Percentiles rank a stretch among this genome's conserved stretches.
phyloP scores from a whole-genome alignment of 2,888 invertebrate genomes.

The Zaprionus lineosus region DNA sequence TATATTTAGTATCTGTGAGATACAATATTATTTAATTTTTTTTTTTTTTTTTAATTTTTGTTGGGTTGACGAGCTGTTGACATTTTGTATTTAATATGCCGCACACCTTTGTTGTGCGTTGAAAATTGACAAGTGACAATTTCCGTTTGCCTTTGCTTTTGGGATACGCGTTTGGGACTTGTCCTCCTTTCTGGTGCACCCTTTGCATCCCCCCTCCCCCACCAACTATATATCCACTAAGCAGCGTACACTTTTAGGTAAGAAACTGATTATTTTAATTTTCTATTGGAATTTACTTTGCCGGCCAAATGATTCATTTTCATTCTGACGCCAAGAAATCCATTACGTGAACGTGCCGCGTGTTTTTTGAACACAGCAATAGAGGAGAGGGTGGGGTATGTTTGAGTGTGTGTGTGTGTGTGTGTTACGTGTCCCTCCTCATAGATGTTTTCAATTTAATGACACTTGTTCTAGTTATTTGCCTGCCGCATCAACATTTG shows the following conservation, averaged over 20 bases:
- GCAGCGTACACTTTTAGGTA: too few relatives aligned
- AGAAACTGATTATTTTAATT: conserved; percentile 24
- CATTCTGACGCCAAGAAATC: conserved; percentile 49
- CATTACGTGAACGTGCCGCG: conserved; percentile 53
- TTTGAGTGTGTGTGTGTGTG: too few relatives aligned
- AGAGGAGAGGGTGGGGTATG: background rate
- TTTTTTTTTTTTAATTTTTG: conserved; percentile 22
- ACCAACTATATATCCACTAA: too few relatives aligned
- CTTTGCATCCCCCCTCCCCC: background rate
- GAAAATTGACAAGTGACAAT: conserved; percentile 73
- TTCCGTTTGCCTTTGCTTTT: conserved; percentile 58
- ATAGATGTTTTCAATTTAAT: conserved; percentile 39
- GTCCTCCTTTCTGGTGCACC: background rate
- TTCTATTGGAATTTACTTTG: conserved; percentile 11
- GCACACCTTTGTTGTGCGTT: conserved; percentile 45
- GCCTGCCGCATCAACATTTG: conserved; percentile 12
- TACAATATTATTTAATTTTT: too few relatives aligned
- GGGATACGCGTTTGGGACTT: conserved; percentile 13
- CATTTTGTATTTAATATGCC: conserved; percentile 68
- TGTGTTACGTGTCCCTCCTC: too few relatives aligned
- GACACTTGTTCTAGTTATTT: conserved; percentile 61
- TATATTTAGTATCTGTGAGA: conserved; percentile 3
- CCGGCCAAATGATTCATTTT: conserved; percentile 39
- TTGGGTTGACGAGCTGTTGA: conserved; percentile 63
- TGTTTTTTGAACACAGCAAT: background rate